Percentiles rank a stretch among this genome's conserved stretches.
These are phyloP conservation scores for Sarcophaga caerulescens DNA, from an alignment of 2,888 invertebrate species.

Conservation along the genomic window DNA sequence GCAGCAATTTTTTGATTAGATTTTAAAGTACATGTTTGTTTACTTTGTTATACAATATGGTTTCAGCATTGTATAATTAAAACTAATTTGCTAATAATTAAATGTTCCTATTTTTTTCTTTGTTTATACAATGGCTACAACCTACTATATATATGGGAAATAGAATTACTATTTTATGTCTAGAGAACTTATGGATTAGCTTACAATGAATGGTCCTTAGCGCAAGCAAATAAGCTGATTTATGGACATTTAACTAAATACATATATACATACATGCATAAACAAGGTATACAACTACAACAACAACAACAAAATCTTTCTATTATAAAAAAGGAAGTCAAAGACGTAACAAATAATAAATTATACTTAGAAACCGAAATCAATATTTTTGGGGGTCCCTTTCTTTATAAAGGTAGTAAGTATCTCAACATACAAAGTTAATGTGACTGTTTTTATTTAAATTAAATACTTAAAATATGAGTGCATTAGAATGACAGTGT, in stretches of 20 bases:
- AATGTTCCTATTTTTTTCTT: background rate
- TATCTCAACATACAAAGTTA: too few relatives aligned
- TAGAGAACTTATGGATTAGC: background rate
- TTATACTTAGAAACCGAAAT: background rate
- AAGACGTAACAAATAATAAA: background rate
- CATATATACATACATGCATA: background rate
- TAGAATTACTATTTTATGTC: background rate
- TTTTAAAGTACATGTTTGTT: too few relatives aligned
- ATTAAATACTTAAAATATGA: conserved; percentile 6
- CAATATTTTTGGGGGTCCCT: too few relatives aligned
- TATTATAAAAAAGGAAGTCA: background rate
- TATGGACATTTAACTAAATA: conserved; percentile 26
- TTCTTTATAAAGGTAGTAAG: too few relatives aligned
- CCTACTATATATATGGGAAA: background rate
- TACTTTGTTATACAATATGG: background rate
- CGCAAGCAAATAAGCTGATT: conserved; percentile 5
- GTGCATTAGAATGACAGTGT: background rate
- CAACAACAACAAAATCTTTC: background rate
- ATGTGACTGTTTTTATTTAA: background rate
- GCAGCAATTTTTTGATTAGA: too few relatives aligned
- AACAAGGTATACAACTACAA: conserved; percentile 29
- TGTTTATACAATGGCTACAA: background rate
- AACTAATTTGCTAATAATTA: background rate
- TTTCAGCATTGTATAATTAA: background rate
- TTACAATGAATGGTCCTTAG: background rate